Evolutionary conservation across 2,113 vertebrate species (phyloP).

Genomic region (Formicarius rufipectus): DNA sequence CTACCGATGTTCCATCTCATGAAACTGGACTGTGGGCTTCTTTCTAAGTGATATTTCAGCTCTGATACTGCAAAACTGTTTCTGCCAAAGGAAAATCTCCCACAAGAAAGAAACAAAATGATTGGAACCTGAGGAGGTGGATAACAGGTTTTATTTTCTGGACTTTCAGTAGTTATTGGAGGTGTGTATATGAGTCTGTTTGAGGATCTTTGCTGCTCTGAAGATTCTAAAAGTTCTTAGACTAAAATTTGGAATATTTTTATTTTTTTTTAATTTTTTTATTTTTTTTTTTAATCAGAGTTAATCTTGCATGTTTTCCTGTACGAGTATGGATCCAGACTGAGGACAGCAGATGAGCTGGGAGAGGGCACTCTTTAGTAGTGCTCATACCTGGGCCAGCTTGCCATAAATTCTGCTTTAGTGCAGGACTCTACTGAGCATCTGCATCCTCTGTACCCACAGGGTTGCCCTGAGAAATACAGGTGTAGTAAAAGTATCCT

Average conservation of each 20-base stretch:
- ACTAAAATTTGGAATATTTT: background rate
- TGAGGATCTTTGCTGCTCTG: background rate
- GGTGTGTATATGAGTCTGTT: background rate
- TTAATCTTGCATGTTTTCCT: background rate
- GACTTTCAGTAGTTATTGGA: background rate
- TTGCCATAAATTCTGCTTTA: background rate
- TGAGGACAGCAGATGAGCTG: too few species aligned
- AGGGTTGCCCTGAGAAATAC: too few species aligned
- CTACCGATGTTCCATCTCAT: background rate
- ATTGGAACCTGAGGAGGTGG: background rate
- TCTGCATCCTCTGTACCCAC: too few species aligned
- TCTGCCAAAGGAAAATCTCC: background rate
- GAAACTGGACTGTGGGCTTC: background rate
- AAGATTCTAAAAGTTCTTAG: background rate
- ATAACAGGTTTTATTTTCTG: background rate
- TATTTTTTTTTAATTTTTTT: background rate
- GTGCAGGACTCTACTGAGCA: too few species aligned
- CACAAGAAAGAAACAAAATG: background rate
- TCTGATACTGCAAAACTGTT: background rate
- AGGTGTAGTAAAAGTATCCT: too few species aligned
- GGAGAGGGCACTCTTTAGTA: background rate
- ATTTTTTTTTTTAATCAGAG: background rate
- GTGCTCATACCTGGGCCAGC: background rate
- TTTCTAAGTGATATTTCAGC: background rate
- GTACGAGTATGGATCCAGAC: rapidly evolving